Evolutionary conservation across 1,140 invertebrate genomes (phyloP).

Genomic region (Bombus polaris): DNA sequence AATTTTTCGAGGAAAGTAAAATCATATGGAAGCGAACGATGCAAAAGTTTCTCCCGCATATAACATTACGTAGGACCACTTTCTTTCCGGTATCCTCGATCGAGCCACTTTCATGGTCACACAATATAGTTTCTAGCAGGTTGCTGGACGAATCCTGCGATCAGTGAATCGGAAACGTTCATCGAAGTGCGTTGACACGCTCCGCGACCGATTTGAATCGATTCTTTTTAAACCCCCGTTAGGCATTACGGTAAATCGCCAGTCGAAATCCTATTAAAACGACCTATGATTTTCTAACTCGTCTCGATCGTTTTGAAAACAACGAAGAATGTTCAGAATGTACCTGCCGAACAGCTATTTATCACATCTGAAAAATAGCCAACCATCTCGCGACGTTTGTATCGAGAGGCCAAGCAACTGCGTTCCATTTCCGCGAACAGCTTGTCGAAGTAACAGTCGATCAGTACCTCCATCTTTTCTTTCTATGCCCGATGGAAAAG

Average conservation of each 20-base stretch:
- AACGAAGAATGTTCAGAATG: not conserved
- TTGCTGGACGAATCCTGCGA: not conserved
- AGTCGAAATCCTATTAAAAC: not conserved
- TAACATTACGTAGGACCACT: constrained; percentile 43
- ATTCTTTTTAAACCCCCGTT: constrained; percentile 22
- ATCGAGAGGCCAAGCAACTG: constrained; percentile 85
- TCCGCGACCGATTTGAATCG: not conserved
- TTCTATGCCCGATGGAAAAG: not conserved
- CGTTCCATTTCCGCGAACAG: constrained; percentile 86
- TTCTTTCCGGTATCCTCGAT: constrained; percentile 43
- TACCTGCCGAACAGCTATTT: constrained; percentile 86
- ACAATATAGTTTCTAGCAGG: constrained; percentile 2
- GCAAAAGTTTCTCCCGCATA: constrained; percentile 39
- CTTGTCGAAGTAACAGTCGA: constrained; percentile 88
- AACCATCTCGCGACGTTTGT: constrained; percentile 86
- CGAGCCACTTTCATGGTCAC: constrained; percentile 46
- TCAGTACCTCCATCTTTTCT: constrained; percentile 85
- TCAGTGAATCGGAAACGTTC: constrained; percentile 18
- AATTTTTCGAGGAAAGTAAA: constrained; percentile 55
- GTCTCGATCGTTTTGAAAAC: not conserved
- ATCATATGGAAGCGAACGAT: constrained; percentile 27
- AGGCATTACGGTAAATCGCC: constrained; percentile 8
- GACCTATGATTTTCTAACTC: not conserved
- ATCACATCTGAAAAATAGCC: constrained; percentile 88
- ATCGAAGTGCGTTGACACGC: constrained; percentile 7